Evolutionary conservation across 2,888 invertebrate genomes (phyloP).

Genomic region (Acanthococcus lagerstroemiae): DNA sequence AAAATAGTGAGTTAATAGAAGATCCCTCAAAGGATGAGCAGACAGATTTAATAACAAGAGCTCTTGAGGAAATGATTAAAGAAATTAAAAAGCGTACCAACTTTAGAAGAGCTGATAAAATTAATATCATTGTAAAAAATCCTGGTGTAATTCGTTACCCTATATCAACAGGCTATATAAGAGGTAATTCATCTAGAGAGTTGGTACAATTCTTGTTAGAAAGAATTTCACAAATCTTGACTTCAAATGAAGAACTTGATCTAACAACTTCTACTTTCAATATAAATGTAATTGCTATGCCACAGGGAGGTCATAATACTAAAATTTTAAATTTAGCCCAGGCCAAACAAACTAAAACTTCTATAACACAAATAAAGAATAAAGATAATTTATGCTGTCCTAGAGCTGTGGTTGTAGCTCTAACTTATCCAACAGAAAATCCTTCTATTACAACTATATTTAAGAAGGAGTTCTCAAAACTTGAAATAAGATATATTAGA

Average conservation of each 20-base stretch:
- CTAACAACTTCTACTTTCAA: background rate
- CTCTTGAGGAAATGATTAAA: constrained; percentile 6
- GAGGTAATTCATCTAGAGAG: background rate
- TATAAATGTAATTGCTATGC: constrained; percentile 1
- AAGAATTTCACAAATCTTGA: constrained; percentile 5
- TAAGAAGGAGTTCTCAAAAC: background rate
- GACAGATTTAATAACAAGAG: constrained; percentile 14
- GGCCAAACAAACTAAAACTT: constrained; percentile 13
- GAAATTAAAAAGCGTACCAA: constrained; percentile 1
- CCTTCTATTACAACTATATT: too few relatives aligned
- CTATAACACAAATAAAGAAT: constrained; percentile 15
- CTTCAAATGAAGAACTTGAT: constrained; percentile 22
- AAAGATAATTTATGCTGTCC: constrained; percentile 19
- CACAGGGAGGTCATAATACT: background rate
- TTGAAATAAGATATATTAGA: background rate
- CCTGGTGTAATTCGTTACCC: background rate
- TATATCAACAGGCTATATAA: constrained; percentile 7
- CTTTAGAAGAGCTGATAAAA: background rate
- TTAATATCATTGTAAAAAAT: constrained; percentile 1
- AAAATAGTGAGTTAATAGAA: background rate
- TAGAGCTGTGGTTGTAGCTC: background rate
- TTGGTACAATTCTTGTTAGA: too few relatives aligned
- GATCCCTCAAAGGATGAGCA: background rate
- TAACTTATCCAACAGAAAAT: too few relatives aligned
- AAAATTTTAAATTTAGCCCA: constrained; percentile 14